Evolutionary conservation across 2,888 invertebrate genomes (phyloP), one percentile per base, ranked within the genome.

Genomic region (Deroplatys truncata): DNA sequence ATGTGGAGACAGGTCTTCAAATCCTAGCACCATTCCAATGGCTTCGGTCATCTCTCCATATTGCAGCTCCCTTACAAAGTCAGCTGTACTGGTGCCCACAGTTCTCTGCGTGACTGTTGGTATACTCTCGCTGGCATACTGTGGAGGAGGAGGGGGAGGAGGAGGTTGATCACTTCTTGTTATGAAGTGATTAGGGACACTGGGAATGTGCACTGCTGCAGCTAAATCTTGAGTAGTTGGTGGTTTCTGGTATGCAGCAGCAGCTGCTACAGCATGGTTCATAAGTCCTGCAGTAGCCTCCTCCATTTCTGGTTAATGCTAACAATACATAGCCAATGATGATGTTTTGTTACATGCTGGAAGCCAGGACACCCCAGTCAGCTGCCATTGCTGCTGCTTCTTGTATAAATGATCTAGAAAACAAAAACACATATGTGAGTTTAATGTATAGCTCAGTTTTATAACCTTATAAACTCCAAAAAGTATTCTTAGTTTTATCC

Each of bases 1-100:
- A 28, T 86, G 82, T 72, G 86, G 49, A 15, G 86, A 31, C 7
- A 86, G 56, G 10, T 86, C 86, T 31, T 86, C 86, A 82, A 86
- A 86, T 49, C 86, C 86, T 31, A 86, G 31, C 49, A 86, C 86
- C 86, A 86, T 86, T 31, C 86, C 86, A 28, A 86, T 16, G 29
- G 86, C 28, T 31, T 86, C 86, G 31, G 29, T 82, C 72, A 86
- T 82, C 82, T 86, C 86, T 28, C 72, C 86, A 86, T 86, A 86
- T 20, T 86, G 86, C 20, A 82, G 25, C 10, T 86, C 86, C 10
- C 86, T 72, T 10, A 82, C 49, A 28, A 72, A 86, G 29, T 86
- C 86, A 7, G 56, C 56, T 86, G 86, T 86, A 29, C 25, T 86
- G 25, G 86, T 86, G 86, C 72, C 86, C 29, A 86, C 86, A 86